Conservation (phyloP, 2,113 vertebrate genomes). For the Dipodomys merriami region DNA sequence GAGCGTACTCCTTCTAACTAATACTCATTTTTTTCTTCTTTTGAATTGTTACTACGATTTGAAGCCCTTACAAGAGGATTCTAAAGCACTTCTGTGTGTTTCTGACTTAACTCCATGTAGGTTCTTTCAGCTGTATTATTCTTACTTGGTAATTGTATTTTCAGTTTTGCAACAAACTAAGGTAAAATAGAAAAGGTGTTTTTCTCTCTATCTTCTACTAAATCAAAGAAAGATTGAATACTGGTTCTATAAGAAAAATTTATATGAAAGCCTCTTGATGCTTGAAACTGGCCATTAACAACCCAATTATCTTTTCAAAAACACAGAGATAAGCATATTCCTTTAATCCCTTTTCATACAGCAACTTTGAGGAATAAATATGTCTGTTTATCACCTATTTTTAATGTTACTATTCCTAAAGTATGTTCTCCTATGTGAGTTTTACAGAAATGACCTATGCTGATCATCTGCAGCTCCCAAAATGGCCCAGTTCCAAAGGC, state of each 20-base stretch:
- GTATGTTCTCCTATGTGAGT: not conserved
- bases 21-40: not conserved
- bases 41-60: not conserved
- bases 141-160: not conserved
- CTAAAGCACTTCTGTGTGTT: not conserved
- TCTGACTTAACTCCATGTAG: not conserved
- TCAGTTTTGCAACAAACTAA: not conserved
- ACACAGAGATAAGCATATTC: not conserved
- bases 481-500: not conserved
- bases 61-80: not conserved
- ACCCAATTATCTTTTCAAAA: not conserved
- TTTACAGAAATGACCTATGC: not conserved
- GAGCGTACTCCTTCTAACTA: not conserved
- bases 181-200: not conserved
- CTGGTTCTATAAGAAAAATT: fast-evolving
- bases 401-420: not conserved
- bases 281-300: not conserved
- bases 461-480: not conserved
- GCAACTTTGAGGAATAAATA: not conserved
- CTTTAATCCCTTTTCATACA: no score
- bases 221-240: not conserved
- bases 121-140: not conserved
- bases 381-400: not conserved
- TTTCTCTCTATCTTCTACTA: not conserved
- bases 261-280: not conserved